phyloP scores from a whole-genome alignment of 2,113 vertebrate species.

The Montifringilla adamsi region DNA sequence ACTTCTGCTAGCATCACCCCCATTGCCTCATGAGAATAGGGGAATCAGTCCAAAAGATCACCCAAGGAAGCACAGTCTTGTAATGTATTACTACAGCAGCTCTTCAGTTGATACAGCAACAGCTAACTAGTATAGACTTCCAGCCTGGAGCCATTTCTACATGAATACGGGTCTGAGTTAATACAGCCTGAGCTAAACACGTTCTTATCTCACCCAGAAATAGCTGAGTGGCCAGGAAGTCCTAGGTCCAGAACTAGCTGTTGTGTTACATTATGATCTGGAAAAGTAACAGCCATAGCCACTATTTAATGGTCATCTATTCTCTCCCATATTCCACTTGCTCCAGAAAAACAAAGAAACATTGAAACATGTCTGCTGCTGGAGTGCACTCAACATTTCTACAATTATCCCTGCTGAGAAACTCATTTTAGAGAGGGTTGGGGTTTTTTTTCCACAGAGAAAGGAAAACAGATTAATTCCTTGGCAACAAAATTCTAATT shows the following conservation, averaged over 20 bases:
- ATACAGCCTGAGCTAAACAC: neutral
- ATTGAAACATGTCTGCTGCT: constrained; percentile 32
- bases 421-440: constrained; percentile 46
- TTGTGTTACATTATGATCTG: neutral
- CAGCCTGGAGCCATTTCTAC: neutral
- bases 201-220: neutral
- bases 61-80: neutral
- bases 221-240: neutral
- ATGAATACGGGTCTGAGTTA: neutral
- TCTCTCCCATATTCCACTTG: neutral
- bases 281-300: neutral
- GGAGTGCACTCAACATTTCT: constrained; percentile 57
- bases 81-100: neutral
- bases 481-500: constrained; percentile 75
- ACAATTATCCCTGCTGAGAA: constrained; percentile 66
- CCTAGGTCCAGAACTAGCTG: neutral
- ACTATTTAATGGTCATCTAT: neutral
- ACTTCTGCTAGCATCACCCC: neutral
- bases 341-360: constrained; percentile 8
- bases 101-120: neutral
- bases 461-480: constrained; percentile 68
- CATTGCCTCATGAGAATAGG: neutral
- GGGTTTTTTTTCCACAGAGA: neutral
- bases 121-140: neutral
- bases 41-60: neutral